A percentile compares a stretch with the other conserved stretches of the same genome.
These are phyloP conservation scores for Speoplatyrhinus poulsoni DNA, from an alignment of 2,113 vertebrate genomes.

Conservation along the genomic window DNA sequence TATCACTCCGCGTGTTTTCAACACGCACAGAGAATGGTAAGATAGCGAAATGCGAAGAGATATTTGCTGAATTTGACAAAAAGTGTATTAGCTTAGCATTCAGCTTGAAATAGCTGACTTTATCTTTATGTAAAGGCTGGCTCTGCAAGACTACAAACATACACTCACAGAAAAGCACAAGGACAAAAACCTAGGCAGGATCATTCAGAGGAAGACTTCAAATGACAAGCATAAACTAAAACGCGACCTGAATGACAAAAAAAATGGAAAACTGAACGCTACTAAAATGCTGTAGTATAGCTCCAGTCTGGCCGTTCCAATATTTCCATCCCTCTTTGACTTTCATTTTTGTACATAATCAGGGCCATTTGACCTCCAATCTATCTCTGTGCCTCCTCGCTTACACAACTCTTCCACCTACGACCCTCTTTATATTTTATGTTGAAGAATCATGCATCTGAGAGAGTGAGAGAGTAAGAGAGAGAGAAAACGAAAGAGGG, in stretches of 20 bases:
- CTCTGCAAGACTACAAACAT: too few species aligned
- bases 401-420: constrained; percentile 73
- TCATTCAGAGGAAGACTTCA: too few species aligned
- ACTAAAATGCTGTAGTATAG: constrained; percentile 36
- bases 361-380: constrained; percentile 57
- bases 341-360: constrained; percentile 70
- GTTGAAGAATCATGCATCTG: constrained; percentile 50
- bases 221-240: too few species aligned
- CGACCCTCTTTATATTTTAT: constrained; percentile 63
- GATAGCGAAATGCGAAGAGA: too few species aligned
- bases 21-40: too few species aligned
- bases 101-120: too few species aligned
- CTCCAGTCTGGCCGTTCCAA: constrained; percentile 46
- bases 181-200: too few species aligned
- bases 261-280: constrained; percentile 12
- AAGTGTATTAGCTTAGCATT: too few species aligned
- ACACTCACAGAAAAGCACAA: too few species aligned
- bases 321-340: constrained; percentile 46
- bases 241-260: neutral
- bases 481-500: neutral
- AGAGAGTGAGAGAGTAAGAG: constrained; percentile 14
- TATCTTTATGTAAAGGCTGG: too few species aligned
- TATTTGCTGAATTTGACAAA: too few species aligned
- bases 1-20: too few species aligned
- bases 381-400: constrained; percentile 64